Evolutionary conservation across 2,888 invertebrate genomes (phyloP), one percentile per base, ranked within the genome.

Genomic region (Scelioninae gen. 1): DNA sequence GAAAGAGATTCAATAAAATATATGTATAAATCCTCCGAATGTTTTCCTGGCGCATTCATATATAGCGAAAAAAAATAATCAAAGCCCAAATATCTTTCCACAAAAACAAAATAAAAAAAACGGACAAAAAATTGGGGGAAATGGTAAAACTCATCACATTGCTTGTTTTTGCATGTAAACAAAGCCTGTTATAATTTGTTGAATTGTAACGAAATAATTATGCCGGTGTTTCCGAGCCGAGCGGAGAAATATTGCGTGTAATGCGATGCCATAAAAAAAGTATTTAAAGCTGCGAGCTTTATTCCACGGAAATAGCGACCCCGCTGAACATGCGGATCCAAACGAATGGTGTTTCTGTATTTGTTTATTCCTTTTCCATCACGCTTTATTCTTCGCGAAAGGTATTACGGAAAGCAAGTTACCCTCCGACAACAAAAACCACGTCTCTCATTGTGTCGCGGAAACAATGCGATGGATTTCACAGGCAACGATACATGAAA

Each of bases 401-500:
- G 9, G 10, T n/a, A 10, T 5, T 1, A 3, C 23, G 23, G 23
- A 9, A 65, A 23, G 23, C 23, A 23, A 23, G 23, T 23, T 23
- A 23, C 23, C 23, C 23, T 23, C 23, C 38, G 65, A 63, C 29
- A 65, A 66, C 58, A 75, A 65, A 75, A 66, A 58, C 16, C 32
- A 34, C 38, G 16, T 11, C 15, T 11, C 31, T 49, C 43, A 53
- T 62, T 72, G 53, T 69, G 34, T 47, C 11, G 16, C 56, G 56
- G 56, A 56, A 56, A 69, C 56, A 69, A 69, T 69, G 47, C 45
- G 47, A 7, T 32, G 29, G 45, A 49, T 71, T 60, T 23, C 53
- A 60, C 45, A 16, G n/a, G 40, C 72, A 55, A 31, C 16, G 62
- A 51, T 62, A 62, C 38, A 69, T 47, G 56, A 69, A 78, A 78